phyloP scores from a whole-genome alignment of 2,888 invertebrate genomes.

The Auanema freiburgensis region DNA sequence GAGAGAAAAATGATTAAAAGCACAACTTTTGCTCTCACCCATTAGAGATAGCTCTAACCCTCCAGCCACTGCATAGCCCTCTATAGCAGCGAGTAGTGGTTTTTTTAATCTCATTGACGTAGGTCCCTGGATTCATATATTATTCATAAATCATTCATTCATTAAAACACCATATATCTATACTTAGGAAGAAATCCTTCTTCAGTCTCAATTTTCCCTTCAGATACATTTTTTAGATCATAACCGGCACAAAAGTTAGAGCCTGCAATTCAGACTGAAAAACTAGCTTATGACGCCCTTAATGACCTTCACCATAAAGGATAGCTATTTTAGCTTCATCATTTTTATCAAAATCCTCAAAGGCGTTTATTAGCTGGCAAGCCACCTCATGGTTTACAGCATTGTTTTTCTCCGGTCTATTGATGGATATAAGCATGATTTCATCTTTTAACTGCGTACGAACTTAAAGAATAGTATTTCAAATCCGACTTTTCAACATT shows the following conservation, averaged over 20 bases:
- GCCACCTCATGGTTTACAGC: slow-evolving; percentile 74
- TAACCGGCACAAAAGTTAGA: slow-evolving; percentile 91
- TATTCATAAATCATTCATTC: not conserved
- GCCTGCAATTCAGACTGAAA: slow-evolving; percentile 71
- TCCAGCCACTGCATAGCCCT: slow-evolving; percentile 85
- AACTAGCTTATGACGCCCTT: too few relatives aligned
- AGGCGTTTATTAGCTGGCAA: slow-evolving; percentile 72
- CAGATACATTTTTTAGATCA: slow-evolving; percentile 77
- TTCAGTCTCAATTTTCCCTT: slow-evolving; percentile 26
- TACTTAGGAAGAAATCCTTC: slow-evolving; percentile 38
- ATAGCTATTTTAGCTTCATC: slow-evolving; percentile 75
- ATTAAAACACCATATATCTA: slow-evolving; percentile 35
- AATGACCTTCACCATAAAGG: slow-evolving; percentile 76
- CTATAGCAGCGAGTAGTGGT: slow-evolving; percentile 85
- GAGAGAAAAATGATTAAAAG: slow-evolving; percentile 2
- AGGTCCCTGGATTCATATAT: slow-evolving; percentile 61
- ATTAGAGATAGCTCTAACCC: slow-evolving; percentile 87
- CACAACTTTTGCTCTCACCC: slow-evolving; percentile 69
- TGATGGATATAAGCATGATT: slow-evolving; percentile 75
- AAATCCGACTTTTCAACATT: too few relatives aligned
- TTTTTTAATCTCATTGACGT: slow-evolving; percentile 78
- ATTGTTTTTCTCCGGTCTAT: slow-evolving; percentile 81
- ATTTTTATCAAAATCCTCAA: slow-evolving; percentile 81
- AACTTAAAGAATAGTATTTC: slow-evolving; percentile 11
- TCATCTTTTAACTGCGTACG: slow-evolving; percentile 17